These are phyloP conservation scores for Macropus fuliginosus DNA, from an alignment of 2,797 vertebrate species.

Conservation along the genomic window DNA sequence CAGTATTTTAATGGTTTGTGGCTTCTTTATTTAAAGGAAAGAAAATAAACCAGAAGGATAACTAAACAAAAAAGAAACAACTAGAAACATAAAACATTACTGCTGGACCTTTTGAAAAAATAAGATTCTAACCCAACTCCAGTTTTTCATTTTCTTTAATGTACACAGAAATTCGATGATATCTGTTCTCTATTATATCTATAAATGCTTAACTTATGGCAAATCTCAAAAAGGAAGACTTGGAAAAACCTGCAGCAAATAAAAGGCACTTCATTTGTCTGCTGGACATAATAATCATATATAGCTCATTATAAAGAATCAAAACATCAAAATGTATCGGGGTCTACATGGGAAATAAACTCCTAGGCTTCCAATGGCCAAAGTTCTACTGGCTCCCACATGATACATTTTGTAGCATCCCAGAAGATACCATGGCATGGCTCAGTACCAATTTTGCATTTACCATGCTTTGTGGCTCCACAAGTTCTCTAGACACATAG, in stretches of 20 bases:
- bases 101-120: constrained; percentile 64
- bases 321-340: constrained; percentile 97
- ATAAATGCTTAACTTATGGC: constrained; percentile 94
- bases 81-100: constrained; percentile 65
- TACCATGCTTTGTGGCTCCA: constrained; percentile 77
- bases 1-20: constrained; percentile 60
- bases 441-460: constrained; percentile 92
- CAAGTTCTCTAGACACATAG: constrained; percentile 88
- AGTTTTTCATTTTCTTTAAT: constrained; percentile 78
- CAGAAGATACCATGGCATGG: constrained; percentile 91
- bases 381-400: constrained; percentile 80
- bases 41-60: constrained; percentile 53
- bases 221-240: constrained; percentile 90
- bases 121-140: constrained; percentile 75
- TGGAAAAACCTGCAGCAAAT: constrained; percentile 82
- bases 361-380: constrained; percentile 84
- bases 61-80: constrained; percentile 70
- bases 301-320: constrained; percentile 83
- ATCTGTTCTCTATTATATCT: constrained; percentile 91
- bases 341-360: constrained; percentile 85
- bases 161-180: constrained; percentile 99
- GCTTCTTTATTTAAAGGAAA: constrained; percentile 61
- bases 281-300: constrained; percentile 90
- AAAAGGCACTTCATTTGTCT: constrained; percentile 87
- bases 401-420: constrained; percentile 99